Conservation (phyloP, 2,888 invertebrate genomes). For the Rhagophthalmus giganteus region DNA sequence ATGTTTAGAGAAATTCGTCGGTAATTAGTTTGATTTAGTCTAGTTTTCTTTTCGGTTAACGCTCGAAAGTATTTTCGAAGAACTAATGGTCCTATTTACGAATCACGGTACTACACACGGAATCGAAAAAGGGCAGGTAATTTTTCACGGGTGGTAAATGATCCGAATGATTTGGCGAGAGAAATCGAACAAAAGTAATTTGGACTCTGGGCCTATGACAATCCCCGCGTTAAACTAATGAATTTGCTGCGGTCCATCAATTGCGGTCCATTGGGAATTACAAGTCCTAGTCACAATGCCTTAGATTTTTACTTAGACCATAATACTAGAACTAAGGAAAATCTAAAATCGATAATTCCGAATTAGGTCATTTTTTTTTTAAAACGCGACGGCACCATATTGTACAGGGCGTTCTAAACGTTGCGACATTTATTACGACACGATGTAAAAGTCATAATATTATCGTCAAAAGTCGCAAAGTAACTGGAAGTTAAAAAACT, state of each 20-base stretch:
- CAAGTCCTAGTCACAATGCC: constrained; percentile 3
- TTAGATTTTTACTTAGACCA: neutral
- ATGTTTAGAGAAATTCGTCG: neutral
- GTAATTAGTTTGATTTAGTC: constrained; percentile 16
- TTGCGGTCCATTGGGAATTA: constrained; percentile 7
- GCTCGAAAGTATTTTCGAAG: constrained; percentile 21
- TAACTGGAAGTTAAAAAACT: no score
- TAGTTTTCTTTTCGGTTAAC: constrained; percentile 3
- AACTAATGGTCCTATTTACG: constrained; percentile 42
- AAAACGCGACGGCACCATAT: no score
- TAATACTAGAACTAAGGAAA: no score
- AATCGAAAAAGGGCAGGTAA: constrained; percentile 39
- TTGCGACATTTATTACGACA: no score
- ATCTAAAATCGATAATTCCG: no score
- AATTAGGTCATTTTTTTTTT: no score
- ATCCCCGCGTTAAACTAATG: constrained; percentile 33
- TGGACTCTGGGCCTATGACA: constrained; percentile 32
- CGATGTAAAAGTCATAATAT: no score
- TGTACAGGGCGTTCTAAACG: no score
- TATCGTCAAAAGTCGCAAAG: no score
- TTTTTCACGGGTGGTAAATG: constrained; percentile 45
- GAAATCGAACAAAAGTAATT: constrained; percentile 36
- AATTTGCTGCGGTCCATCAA: constrained; percentile 30
- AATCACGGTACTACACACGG: constrained; percentile 21
- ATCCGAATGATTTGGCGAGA: constrained; percentile 44